phyloP scores from a whole-genome alignment of 2,888 invertebrate genomes.

The Gerosis bhagava region DNA sequence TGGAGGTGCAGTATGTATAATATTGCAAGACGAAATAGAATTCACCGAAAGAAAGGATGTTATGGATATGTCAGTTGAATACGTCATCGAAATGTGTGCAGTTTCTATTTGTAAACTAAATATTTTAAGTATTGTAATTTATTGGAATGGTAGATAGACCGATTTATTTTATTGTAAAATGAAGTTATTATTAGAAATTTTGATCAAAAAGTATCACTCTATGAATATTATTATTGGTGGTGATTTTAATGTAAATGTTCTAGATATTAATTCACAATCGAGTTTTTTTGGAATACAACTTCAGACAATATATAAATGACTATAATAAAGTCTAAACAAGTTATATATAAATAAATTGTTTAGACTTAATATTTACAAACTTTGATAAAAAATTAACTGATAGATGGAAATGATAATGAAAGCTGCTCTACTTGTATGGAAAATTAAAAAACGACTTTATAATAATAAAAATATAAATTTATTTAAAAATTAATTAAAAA shows the following conservation, averaged over 20 bases:
- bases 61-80: slow-evolving; percentile 27
- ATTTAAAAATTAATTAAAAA: slow-evolving; percentile 17
- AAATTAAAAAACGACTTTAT: background rate
- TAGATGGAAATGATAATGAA: no score
- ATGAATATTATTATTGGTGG: slow-evolving; percentile 28
- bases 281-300: slow-evolving; percentile 27
- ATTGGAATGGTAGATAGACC: slow-evolving; percentile 28
- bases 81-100: slow-evolving; percentile 31
- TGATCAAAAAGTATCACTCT: slow-evolving; percentile 19
- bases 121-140: slow-evolving; percentile 28
- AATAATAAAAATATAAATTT: slow-evolving; percentile 11
- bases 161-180: slow-evolving; percentile 26
- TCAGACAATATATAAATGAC: slow-evolving; percentile 26
- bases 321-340: no score
- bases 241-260: slow-evolving; percentile 23
- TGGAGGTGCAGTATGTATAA: slow-evolving; percentile 31
- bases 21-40: slow-evolving; percentile 20
- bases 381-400: slow-evolving; percentile 1
- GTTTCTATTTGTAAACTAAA: slow-evolving; percentile 22
- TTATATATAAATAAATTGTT: no score
- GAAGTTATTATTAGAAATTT: slow-evolving; percentile 14
- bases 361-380: slow-evolving; percentile 31
- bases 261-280: slow-evolving; percentile 1
- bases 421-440: no score
- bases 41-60: slow-evolving; percentile 25